A percentile compares a stretch with the other conserved stretches of the same genome.
phyloP scores from a whole-genome alignment of 2,888 invertebrate species.

The Cantharis nigra region DNA sequence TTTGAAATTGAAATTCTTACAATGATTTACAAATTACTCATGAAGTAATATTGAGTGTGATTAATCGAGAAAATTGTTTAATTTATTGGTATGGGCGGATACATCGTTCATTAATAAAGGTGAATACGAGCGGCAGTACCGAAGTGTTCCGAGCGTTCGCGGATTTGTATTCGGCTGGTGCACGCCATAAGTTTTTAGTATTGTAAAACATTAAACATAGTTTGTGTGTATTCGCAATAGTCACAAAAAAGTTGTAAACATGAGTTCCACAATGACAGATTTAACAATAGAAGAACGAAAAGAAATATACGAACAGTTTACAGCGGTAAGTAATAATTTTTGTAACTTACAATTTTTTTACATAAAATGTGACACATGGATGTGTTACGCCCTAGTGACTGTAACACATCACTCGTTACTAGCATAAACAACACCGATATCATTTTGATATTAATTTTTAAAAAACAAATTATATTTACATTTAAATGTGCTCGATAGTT shows the following conservation, averaged over 20 bases:
- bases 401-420: constrained; percentile 1
- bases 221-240: background rate
- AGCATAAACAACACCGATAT: constrained; percentile 1
- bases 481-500: background rate
- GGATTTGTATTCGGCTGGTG: background rate
- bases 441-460: background rate
- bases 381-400: constrained; percentile 21
- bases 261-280: constrained; percentile 23
- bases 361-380: constrained; percentile 16
- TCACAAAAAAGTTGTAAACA: background rate
- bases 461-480: background rate
- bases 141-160: background rate
- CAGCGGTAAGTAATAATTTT: constrained; percentile 63
- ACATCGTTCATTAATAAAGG: background rate
- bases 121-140: background rate
- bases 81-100: background rate
- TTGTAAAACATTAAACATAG: background rate
- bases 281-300: constrained; percentile 71
- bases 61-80: background rate
- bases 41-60: background rate
- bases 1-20: background rate
- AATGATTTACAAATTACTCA: background rate
- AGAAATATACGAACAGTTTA: constrained; percentile 78
- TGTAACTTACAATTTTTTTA: background rate
- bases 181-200: background rate